These are phyloP conservation scores for Leptinotarsa lineolata DNA, from an alignment of 1,140 invertebrate species.

Conservation along the genomic window DNA sequence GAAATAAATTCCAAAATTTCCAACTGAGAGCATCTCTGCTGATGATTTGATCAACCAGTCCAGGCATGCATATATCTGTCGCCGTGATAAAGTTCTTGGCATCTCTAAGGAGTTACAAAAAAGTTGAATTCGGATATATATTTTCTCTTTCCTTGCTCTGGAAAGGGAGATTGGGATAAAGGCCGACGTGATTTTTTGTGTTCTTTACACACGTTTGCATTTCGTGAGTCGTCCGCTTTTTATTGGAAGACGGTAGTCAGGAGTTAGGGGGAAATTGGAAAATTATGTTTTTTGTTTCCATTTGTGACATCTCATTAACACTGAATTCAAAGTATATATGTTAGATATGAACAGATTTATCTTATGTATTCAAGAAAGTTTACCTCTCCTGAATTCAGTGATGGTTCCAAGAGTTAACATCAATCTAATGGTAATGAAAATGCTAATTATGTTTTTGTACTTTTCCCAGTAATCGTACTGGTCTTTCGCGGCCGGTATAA, in stretches of 20 bases:
- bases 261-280: not conserved
- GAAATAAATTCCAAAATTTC: not conserved
- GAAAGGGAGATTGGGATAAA: not conserved
- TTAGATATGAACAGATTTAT: too few relatives aligned
- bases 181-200: conserved; percentile 1
- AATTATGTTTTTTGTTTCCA: not conserved
- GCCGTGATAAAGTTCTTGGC: not conserved
- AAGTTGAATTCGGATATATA: not conserved
- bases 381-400: too few relatives aligned
- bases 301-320: not conserved
- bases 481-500: too few relatives aligned
- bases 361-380: too few relatives aligned
- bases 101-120: not conserved
- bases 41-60: not conserved
- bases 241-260: not conserved
- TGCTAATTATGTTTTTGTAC: too few relatives aligned
- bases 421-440: too few relatives aligned
- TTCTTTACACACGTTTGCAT: conserved; percentile 4
- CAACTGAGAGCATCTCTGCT: not conserved
- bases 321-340: too few relatives aligned
- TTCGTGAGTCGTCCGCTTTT: not conserved
- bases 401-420: too few relatives aligned
- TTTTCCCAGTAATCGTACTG: too few relatives aligned
- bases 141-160: not conserved
- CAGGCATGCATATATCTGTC: not conserved